Percentiles rank a stretch among this genome's conserved stretches.
These are phyloP conservation scores for Siderastrea radians DNA, from an alignment of 92 coral and sea anemone species.

Conservation along the genomic window DNA sequence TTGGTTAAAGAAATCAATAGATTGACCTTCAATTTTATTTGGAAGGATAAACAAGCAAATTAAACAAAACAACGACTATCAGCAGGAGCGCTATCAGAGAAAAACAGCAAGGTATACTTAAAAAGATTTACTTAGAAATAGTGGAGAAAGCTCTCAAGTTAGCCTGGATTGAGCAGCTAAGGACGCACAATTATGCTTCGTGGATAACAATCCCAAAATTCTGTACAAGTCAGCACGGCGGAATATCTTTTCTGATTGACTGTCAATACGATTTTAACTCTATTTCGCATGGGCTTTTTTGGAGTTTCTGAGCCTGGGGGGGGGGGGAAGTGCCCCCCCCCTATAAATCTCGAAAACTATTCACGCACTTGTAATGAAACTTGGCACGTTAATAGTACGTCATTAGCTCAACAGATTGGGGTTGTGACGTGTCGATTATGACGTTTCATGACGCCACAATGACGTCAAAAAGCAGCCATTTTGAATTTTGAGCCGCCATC, in stretches of 20 bases:
- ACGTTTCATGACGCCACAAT: too few species aligned
- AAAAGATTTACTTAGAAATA: conserved; percentile 18
- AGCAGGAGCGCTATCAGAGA: background rate
- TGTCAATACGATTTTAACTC: conserved; percentile 3
- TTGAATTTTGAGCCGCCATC: too few species aligned
- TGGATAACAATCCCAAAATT: conserved; percentile 16
- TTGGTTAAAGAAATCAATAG: conserved; percentile 12
- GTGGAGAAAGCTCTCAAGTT: conserved; percentile 17
- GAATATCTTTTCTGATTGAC: conserved; percentile 6
- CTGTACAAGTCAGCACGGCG: background rate
- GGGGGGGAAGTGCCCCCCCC: too few species aligned
- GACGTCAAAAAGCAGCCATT: too few species aligned
- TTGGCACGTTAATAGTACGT: too few species aligned
- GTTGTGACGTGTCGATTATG: too few species aligned
- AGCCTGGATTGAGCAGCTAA: conserved; percentile 9
- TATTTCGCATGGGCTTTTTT: too few species aligned
- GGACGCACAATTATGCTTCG: background rate
- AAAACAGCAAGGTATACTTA: background rate
- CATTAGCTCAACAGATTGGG: too few species aligned
- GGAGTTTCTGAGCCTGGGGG: too few species aligned
- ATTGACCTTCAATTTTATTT: conserved; percentile 29
- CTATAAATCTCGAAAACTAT: too few species aligned
- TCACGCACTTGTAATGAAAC: too few species aligned
- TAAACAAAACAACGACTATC: conserved; percentile 23
- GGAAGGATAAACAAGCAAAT: conserved; percentile 37